These are phyloP conservation scores for Cygnus olor DNA, from an alignment of 2,797 vertebrate species.

Conservation along the genomic window DNA sequence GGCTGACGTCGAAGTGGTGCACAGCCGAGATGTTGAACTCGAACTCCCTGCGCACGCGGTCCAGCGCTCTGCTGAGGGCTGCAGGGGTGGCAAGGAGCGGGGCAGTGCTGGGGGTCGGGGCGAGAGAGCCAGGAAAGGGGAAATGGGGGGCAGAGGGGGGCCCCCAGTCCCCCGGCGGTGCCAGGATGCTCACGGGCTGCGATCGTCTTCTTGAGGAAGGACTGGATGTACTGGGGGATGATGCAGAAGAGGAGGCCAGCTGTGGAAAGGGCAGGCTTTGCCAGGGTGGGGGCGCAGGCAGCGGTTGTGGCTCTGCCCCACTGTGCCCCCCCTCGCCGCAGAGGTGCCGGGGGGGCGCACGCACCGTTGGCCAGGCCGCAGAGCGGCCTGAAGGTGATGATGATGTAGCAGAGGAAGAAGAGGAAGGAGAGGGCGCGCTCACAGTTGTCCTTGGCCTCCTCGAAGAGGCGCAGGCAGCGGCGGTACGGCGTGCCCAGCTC, in stretches of 20 bases:
- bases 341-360: neutral
- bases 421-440: slow-evolving; percentile 71
- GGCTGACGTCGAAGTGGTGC: slow-evolving; percentile 74
- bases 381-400: slow-evolving; percentile 80
- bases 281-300: fast-evolving
- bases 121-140: fast-evolving
- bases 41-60: slow-evolving; percentile 83
- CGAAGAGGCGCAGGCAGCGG: slow-evolving; percentile 82
- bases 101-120: slow-evolving; percentile 23
- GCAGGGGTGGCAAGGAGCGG: neutral
- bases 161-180: fast-evolving
- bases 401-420: slow-evolving; percentile 81
- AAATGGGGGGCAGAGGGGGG: fast-evolving
- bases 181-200: slow-evolving; percentile 59
- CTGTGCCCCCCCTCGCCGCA: fast-evolving
- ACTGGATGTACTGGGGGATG: slow-evolving; percentile 66
- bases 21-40: slow-evolving; percentile 86
- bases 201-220: neutral
- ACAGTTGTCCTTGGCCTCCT: slow-evolving; percentile 77
- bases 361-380: slow-evolving; percentile 78
- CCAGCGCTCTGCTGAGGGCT: slow-evolving; percentile 78
- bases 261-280: neutral
- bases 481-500: slow-evolving; percentile 82
- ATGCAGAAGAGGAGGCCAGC: slow-evolving; percentile 65
- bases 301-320: fast-evolving